phyloP scores from a whole-genome alignment of 2,888 invertebrate genomes.

The Ganaspis brasiliensis region DNA sequence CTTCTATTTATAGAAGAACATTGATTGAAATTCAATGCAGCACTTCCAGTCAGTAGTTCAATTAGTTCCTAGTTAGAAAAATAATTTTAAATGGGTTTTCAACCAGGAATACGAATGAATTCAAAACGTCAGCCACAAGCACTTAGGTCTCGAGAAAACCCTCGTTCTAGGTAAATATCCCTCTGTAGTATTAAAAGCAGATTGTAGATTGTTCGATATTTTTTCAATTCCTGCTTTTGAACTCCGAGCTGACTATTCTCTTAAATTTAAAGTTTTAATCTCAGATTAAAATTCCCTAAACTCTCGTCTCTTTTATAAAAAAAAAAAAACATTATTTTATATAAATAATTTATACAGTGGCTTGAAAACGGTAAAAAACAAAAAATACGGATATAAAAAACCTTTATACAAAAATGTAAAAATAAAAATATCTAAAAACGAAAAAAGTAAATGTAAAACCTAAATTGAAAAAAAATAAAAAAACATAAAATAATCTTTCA shows the following conservation, averaged over 20 bases:
- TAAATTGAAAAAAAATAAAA: no score
- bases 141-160: conserved; percentile 17
- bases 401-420: no score
- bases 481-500: no score
- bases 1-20: neutral
- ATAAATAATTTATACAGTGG: no score
- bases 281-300: no score
- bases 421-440: no score
- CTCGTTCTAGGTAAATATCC: conserved; percentile 26
- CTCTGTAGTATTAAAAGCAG: conserved; percentile 16
- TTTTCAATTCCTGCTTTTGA: conserved; percentile 26
- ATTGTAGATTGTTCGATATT: conserved; percentile 24
- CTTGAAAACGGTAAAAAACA: no score
- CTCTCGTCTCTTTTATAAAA: no score
- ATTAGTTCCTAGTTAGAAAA: conserved; percentile 38
- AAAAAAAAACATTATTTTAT: neutral
- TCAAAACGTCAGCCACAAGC: conserved; percentile 32
- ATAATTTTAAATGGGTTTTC: conserved; percentile 40
- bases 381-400: no score
- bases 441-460: no score
- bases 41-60: conserved; percentile 14
- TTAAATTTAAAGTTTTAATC: neutral
- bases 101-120: conserved; percentile 39
- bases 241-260: neutral
- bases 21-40: conserved; percentile 29